Percentiles rank a stretch among this genome's conserved stretches.
Evolutionary conservation across 2,113 vertebrate species (phyloP).

Genomic region (Lasiurus borealis): DNA sequence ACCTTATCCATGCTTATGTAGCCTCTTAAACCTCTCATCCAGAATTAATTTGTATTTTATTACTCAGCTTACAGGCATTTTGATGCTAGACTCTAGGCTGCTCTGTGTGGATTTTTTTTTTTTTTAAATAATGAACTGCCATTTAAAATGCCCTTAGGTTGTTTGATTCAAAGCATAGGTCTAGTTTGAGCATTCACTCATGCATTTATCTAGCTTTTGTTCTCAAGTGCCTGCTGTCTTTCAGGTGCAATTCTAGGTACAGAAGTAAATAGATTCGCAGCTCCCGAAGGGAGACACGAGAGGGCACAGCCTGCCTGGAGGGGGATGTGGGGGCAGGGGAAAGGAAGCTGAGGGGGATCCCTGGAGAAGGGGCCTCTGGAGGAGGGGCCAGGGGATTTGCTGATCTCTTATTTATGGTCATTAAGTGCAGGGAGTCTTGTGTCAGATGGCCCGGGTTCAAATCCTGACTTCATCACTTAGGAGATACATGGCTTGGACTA

Average conservation of each 20-base stretch:
- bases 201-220: neutral
- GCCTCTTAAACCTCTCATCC: neutral
- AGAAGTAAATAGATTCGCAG: neutral
- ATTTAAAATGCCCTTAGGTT: neutral
- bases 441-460: neutral
- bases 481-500: neutral
- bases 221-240: neutral
- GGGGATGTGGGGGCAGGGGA: no score
- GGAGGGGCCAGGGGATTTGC: neutral
- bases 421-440: neutral
- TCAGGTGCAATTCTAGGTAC: neutral
- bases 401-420: neutral
- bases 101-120: neutral
- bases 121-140: neutral
- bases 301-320: neutral
- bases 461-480: neutral
- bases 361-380: neutral
- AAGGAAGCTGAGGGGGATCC: no score
- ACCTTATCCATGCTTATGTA: constrained; percentile 28
- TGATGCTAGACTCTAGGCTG: neutral
- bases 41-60: constrained; percentile 59
- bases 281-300: neutral
- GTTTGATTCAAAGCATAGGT: neutral
- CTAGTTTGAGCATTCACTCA: neutral
- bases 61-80: constrained; percentile 29